Percentiles rank a stretch among this genome's conserved stretches.
Conservation (phyloP, 2,113 vertebrate species). For the Mohoua ochrocephala region DNA sequence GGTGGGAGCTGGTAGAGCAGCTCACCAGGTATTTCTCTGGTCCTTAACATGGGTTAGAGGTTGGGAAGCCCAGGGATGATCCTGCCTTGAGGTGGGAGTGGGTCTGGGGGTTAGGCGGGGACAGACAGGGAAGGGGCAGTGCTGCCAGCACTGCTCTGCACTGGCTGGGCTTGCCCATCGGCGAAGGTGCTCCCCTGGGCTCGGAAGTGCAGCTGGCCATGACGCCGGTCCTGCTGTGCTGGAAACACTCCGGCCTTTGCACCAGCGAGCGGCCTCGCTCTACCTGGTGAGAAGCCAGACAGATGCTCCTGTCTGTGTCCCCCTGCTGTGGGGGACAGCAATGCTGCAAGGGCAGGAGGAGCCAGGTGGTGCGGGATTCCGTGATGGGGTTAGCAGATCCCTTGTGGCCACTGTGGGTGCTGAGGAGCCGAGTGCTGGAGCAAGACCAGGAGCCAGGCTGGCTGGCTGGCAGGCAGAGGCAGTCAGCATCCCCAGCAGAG, state of each 20-base stretch:
- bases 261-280: rapidly evolving
- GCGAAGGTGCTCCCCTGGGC: rapidly evolving
- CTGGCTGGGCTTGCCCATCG: not conserved
- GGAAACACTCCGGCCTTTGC: not conserved
- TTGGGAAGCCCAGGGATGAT: not conserved
- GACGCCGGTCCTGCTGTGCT: rapidly evolving
- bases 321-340: not conserved
- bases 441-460: constrained; percentile 19
- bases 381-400: constrained; percentile 42
- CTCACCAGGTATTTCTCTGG: not conserved
- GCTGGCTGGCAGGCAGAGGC: constrained; percentile 41
- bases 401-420: not conserved
- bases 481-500: constrained; percentile 14
- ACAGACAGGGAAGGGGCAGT: not conserved
- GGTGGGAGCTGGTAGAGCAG: not conserved
- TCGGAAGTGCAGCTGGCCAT: not conserved
- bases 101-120: not conserved
- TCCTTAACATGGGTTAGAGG: rapidly evolving
- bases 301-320: not conserved
- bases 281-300: rapidly evolving
- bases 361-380: not conserved
- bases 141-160: not conserved
- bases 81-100: not conserved
- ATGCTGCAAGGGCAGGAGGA: constrained; percentile 61
- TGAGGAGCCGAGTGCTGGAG: not conserved